phyloP scores from a whole-genome alignment of 2,888 invertebrate species.

The Caradrina clavipalpis region DNA sequence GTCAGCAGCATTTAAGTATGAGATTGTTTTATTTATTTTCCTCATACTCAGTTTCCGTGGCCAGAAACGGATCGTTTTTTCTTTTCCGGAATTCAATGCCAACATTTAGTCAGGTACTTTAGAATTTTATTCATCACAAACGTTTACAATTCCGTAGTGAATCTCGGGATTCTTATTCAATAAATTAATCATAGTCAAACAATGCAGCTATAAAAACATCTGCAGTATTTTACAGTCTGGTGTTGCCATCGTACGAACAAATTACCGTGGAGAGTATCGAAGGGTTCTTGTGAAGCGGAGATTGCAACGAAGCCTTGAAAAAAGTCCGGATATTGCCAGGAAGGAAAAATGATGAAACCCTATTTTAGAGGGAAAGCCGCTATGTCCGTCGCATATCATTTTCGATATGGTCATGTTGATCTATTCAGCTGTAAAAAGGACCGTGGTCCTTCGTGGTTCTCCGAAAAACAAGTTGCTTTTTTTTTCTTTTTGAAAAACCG shows the following conservation, averaged over 20 bases:
- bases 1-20: too few relatives aligned
- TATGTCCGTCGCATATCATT: slow-evolving; percentile 6
- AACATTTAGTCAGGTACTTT: too few relatives aligned
- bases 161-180: not conserved
- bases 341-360: slow-evolving; percentile 30
- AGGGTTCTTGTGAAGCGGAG: slow-evolving; percentile 62
- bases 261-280: not conserved
- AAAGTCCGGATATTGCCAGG: slow-evolving; percentile 67
- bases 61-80: too few relatives aligned
- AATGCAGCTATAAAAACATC: not conserved
- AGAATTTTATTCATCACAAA: too few relatives aligned
- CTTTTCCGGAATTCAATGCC: too few relatives aligned
- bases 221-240: slow-evolving; percentile 1
- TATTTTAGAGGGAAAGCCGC: slow-evolving; percentile 18
- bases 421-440: not conserved
- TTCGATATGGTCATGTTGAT: not conserved
- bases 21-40: too few relatives aligned
- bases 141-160: not conserved
- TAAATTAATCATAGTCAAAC: slow-evolving; percentile 2
- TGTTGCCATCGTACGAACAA: not conserved
- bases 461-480: too few relatives aligned
- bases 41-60: too few relatives aligned
- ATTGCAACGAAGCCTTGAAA: slow-evolving; percentile 62
- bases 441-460: too few relatives aligned
- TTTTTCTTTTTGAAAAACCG: too few relatives aligned